phyloP scores from a whole-genome alignment of 2,888 invertebrate species.

The Sicus ferrugineus region DNA sequence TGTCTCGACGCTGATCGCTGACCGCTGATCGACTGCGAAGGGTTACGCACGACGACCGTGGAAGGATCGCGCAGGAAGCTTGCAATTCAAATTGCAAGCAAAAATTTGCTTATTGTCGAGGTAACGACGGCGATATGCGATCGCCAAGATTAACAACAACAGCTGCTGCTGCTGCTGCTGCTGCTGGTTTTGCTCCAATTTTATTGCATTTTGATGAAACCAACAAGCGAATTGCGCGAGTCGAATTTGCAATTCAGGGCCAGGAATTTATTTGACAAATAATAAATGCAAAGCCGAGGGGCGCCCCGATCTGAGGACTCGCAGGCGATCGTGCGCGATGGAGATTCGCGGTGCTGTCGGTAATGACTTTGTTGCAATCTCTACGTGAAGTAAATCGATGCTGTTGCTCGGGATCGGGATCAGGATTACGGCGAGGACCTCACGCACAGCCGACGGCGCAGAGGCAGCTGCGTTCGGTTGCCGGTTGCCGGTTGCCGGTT shows the following conservation, averaged over 20 bases:
- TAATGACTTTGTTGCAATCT: slow-evolving; percentile 11
- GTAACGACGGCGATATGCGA: slow-evolving; percentile 9
- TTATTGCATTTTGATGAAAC: slow-evolving; percentile 34
- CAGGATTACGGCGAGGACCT: not conserved
- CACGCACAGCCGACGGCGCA: slow-evolving; percentile 20
- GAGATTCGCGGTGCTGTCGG: not conserved
- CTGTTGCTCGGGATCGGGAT: not conserved
- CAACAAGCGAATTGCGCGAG: slow-evolving; percentile 3
- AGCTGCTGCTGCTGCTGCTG: not conserved
- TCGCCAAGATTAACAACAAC: slow-evolving; percentile 14
- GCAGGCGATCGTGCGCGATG: not conserved
- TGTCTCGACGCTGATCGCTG: not conserved
- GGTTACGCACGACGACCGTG: not conserved
- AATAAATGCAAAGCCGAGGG: slow-evolving; percentile 19
- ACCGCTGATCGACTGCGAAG: not conserved
- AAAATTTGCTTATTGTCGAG: slow-evolving; percentile 25
- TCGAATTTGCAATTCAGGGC: slow-evolving; percentile 39
- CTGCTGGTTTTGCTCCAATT: slow-evolving; percentile 12
- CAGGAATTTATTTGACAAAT: slow-evolving; percentile 58
- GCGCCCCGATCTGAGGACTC: not conserved
- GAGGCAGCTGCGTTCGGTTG: slow-evolving; percentile 44
- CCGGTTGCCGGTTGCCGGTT: not conserved
- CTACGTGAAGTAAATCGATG: not conserved
- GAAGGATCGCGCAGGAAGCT: not conserved
- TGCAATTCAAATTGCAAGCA: slow-evolving; percentile 15